Percentiles rank a stretch among this genome's conserved stretches.
Conservation (phyloP, 2,113 vertebrate genomes). For the Mustela nigripes region DNA sequence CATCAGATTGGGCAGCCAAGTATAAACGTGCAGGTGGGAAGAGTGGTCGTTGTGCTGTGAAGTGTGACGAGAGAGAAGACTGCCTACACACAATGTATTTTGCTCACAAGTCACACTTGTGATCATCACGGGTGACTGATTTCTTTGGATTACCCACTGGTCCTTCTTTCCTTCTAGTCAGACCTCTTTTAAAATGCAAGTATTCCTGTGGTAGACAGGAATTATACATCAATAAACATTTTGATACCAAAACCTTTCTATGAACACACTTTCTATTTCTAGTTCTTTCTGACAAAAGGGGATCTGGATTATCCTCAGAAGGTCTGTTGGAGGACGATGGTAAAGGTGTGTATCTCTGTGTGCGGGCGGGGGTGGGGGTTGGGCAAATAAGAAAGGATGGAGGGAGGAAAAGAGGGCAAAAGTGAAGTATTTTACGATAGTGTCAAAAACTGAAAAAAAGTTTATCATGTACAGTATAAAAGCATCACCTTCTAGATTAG, state of each 20-base stretch:
- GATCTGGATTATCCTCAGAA: background rate
- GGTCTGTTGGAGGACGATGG: background rate
- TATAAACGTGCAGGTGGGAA: background rate
- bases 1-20: slow-evolving; percentile 25
- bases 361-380: background rate
- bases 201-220: background rate
- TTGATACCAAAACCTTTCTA: slow-evolving; percentile 15
- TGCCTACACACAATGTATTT: background rate
- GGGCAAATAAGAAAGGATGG: background rate
- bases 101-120: background rate
- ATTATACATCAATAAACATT: background rate
- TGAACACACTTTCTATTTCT: background rate
- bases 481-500: slow-evolving; percentile 38
- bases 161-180: background rate
- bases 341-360: background rate
- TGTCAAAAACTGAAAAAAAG: background rate
- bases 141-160: background rate
- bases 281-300: slow-evolving; percentile 21
- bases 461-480: background rate
- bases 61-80: background rate
- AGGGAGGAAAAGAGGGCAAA: background rate
- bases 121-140: background rate
- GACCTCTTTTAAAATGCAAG: slow-evolving; percentile 8
- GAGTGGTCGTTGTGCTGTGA: background rate
- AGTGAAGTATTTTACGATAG: slow-evolving; percentile 5